Evolutionary conservation across 1,140 invertebrate genomes (phyloP).

Genomic region (Delia radicum): DNA sequence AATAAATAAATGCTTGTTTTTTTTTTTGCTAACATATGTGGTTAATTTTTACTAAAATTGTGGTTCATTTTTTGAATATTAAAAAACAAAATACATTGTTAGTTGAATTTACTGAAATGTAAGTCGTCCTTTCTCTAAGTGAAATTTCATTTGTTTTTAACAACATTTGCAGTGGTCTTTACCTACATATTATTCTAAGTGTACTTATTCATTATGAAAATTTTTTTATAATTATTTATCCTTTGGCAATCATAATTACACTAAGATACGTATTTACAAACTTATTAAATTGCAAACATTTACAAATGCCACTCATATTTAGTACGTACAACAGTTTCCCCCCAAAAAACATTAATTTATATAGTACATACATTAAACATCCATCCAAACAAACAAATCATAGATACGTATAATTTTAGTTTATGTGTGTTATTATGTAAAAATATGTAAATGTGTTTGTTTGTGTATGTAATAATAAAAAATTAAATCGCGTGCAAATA

Average conservation of each 20-base stretch:
- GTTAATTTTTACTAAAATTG: too few species aligned
- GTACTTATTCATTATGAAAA: too few species aligned
- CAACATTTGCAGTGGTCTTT: too few species aligned
- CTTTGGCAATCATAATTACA: neutral
- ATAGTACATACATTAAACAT: neutral
- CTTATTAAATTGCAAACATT: neutral
- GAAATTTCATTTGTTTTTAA: too few species aligned
- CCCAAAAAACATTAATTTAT: neutral
- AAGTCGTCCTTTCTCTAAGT: too few species aligned
- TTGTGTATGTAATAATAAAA: neutral
- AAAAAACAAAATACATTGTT: too few species aligned
- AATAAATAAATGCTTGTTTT: too few species aligned
- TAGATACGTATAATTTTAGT: neutral
- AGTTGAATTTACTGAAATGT: too few species aligned
- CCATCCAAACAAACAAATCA: neutral
- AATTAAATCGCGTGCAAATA: conserved; percentile 10
- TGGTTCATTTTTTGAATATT: too few species aligned
- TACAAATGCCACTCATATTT: neutral
- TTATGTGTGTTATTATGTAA: neutral
- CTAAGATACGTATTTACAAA: neutral
- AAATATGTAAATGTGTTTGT: neutral
- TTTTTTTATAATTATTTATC: neutral
- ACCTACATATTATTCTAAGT: too few species aligned
- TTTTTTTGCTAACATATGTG: too few species aligned
- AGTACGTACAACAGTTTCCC: neutral